A percentile compares a stretch with the other conserved stretches of the same genome.
Conservation (phyloP, 2,888 invertebrate species). For the Andrena chrysosceles region DNA sequence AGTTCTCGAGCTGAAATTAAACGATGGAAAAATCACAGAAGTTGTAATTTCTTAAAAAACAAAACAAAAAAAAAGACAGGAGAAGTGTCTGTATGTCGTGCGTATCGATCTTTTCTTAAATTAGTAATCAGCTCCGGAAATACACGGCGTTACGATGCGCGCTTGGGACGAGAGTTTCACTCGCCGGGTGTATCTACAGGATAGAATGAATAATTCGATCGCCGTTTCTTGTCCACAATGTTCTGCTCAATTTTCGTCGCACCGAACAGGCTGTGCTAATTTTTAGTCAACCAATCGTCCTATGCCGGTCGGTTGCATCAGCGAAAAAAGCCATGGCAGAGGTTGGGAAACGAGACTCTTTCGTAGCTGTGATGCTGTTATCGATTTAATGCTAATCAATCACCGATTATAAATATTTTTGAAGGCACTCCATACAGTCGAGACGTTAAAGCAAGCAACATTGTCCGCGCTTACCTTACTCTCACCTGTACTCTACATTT, state of each 20-base stretch:
- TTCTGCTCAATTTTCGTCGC: constrained; percentile 77
- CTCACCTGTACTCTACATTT: constrained; percentile 59
- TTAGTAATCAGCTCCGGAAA: constrained; percentile 28
- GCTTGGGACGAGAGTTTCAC: constrained; percentile 35
- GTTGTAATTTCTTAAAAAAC: constrained; percentile 40
- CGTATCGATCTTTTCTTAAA: constrained; percentile 29
- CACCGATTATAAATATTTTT: constrained; percentile 63
- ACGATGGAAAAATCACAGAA: constrained; percentile 11
- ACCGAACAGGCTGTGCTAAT: constrained; percentile 73
- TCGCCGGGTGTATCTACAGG: constrained; percentile 11
- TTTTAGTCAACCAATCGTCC: constrained; percentile 68
- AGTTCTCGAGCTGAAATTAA: constrained; percentile 43
- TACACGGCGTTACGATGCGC: constrained; percentile 30
- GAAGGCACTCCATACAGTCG: constrained; percentile 66
- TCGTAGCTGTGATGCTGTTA: constrained; percentile 77
- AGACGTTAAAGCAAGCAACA: constrained; percentile 41
- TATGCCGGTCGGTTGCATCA: constrained; percentile 67
- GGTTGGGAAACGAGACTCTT: constrained; percentile 68
- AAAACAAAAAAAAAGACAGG: too few relatives aligned
- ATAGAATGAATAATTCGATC: constrained; percentile 58
- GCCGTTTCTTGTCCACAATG: constrained; percentile 71
- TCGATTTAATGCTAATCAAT: constrained; percentile 72
- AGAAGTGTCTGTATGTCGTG: constrained; percentile 36
- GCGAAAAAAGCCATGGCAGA: constrained; percentile 67
- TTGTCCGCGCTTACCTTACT: constrained; percentile 52